Conservation (phyloP, 2,797 vertebrate genomes). For the Manis pentadactyla region DNA sequence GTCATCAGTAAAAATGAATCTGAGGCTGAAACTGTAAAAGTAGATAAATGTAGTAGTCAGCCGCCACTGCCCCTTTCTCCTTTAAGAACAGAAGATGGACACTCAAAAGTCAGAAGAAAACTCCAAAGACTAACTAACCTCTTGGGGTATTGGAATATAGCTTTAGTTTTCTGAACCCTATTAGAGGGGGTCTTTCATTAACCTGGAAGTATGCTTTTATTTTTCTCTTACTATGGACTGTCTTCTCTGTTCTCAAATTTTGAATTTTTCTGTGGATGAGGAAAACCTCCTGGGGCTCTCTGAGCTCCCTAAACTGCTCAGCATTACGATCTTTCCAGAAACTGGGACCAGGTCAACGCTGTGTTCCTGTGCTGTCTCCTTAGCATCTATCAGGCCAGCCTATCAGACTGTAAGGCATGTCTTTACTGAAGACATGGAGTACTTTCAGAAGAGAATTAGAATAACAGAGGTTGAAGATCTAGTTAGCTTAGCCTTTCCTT, state of each 20-base stretch:
- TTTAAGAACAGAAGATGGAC: slow-evolving; percentile 42
- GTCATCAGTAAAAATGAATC: slow-evolving; percentile 69
- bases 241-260: background rate
- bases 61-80: background rate
- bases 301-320: background rate
- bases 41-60: slow-evolving; percentile 50
- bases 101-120: slow-evolving; percentile 47
- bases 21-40: slow-evolving; percentile 21
- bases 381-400: background rate
- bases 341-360: background rate
- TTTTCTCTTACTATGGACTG: background rate
- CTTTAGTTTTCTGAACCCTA: background rate
- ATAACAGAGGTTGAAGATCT: background rate
- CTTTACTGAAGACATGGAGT: background rate
- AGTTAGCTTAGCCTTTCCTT: background rate
- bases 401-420: background rate
- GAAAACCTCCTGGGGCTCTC: background rate
- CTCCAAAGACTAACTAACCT: background rate
- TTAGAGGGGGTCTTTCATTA: background rate
- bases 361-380: background rate
- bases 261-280: background rate
- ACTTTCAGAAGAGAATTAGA: background rate
- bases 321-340: background rate
- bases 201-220: background rate
- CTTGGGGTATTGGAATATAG: background rate